Percentiles rank a stretch among this genome's conserved stretches.
These are phyloP conservation scores for Hypselothyrea guttata DNA, from an alignment of 2,888 invertebrate genomes.

Conservation along the genomic window DNA sequence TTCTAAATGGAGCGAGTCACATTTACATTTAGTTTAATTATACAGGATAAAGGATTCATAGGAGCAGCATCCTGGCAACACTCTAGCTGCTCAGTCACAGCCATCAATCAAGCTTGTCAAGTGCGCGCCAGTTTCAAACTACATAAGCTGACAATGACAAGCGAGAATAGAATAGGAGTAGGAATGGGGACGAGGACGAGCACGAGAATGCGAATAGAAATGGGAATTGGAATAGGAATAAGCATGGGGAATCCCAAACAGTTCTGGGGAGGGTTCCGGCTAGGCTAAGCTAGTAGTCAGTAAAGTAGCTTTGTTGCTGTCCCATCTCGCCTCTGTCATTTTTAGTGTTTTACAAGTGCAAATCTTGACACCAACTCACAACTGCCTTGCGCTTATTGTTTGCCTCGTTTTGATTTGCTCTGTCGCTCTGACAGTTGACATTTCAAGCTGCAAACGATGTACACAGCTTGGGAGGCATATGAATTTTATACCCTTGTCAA, in stretches of 20 bases:
- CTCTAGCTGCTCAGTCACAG: constrained; percentile 31
- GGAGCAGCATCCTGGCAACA: constrained; percentile 18
- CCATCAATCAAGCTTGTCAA: constrained; percentile 73
- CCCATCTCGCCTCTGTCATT: constrained; percentile 30
- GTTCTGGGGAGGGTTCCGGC: constrained; percentile 3
- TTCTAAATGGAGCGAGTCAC: constrained; percentile 37
- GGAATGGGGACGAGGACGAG: constrained; percentile 3
- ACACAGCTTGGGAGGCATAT: constrained; percentile 40
- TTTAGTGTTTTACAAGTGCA: constrained; percentile 72
- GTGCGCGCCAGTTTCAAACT: constrained; percentile 69
- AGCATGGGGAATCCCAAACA: too few species aligned
- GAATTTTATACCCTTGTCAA: constrained; percentile 40
- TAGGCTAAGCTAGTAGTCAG: constrained; percentile 21
- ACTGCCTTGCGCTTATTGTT: constrained; percentile 46
- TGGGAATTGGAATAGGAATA: too few species aligned
- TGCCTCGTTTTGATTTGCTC: constrained; percentile 60
- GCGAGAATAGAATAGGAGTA: constrained; percentile 48
- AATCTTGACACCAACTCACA: constrained; percentile 55
- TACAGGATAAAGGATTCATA: constrained; percentile 48
- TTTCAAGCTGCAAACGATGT: constrained; percentile 60
- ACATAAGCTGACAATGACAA: constrained; percentile 73
- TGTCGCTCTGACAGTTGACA: constrained; percentile 66
- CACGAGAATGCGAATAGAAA: not conserved
- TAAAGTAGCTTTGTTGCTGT: constrained; percentile 12
- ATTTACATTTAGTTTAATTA: constrained; percentile 67